phyloP scores from a whole-genome alignment of 1,140 invertebrate species.

The Eueides isabella region DNA sequence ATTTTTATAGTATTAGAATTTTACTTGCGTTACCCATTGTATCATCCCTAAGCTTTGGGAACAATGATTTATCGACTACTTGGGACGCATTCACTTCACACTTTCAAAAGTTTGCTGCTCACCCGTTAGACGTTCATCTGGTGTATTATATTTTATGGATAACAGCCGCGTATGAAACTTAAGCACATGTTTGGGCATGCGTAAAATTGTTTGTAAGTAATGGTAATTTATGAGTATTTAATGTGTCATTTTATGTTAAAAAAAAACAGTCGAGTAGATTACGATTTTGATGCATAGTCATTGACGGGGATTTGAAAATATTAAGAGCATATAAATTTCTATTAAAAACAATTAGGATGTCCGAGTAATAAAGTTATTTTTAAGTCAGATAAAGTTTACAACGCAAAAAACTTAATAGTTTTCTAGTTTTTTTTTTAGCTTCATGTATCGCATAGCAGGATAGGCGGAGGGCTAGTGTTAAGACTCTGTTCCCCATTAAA shows the following conservation, averaged over 20 bases:
- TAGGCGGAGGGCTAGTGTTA: too few species aligned
- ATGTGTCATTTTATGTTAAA: not conserved
- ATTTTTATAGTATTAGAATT: not conserved
- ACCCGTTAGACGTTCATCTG: slow-evolving; percentile 36
- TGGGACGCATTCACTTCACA: slow-evolving; percentile 62
- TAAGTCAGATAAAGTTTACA: too few species aligned
- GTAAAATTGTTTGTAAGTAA: not conserved
- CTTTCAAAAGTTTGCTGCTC: slow-evolving; percentile 52
- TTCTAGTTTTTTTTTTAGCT: too few species aligned
- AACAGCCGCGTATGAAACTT: slow-evolving; percentile 13
- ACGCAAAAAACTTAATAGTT: too few species aligned
- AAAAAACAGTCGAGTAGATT: not conserved
- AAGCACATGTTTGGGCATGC: not conserved
- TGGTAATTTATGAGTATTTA: not conserved
- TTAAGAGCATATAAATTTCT: too few species aligned
- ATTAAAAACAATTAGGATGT: too few species aligned
- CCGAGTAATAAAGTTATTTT: too few species aligned
- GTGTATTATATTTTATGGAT: slow-evolving; percentile 48
- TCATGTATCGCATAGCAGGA: too few species aligned
- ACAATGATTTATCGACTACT: slow-evolving; percentile 70
- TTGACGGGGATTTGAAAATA: too few species aligned
- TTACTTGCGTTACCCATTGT: slow-evolving; percentile 12
- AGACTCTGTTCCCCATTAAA: too few species aligned
- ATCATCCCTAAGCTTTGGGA: slow-evolving; percentile 52
- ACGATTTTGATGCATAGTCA: not conserved